A percentile compares a stretch with the other conserved stretches of the same genome.
Evolutionary conservation across 2,888 invertebrate genomes (phyloP).

Genomic region (Sialis fuliginosa): DNA sequence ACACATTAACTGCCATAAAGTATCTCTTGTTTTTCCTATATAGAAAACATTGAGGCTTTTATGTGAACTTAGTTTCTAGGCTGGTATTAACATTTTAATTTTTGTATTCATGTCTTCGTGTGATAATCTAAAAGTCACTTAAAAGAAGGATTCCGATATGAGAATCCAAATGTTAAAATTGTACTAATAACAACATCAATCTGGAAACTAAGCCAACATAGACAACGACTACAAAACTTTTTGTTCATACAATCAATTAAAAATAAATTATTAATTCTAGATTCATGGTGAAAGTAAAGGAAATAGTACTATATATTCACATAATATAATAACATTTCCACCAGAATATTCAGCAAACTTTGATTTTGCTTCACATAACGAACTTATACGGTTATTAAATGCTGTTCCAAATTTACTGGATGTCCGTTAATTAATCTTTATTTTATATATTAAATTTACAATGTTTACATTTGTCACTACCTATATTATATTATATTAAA

Average conservation of each 20-base stretch:
- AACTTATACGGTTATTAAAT: slow-evolving; percentile 12
- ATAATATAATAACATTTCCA: slow-evolving; percentile 13
- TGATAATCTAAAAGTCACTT: no score
- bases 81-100: no score
- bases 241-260: not conserved
- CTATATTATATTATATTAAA: not conserved
- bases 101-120: no score
- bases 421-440: slow-evolving; percentile 3
- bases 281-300: slow-evolving; percentile 14
- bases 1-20: no score
- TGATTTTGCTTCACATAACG: slow-evolving; percentile 13
- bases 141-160: not conserved
- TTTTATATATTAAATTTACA: not conserved
- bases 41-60: no score
- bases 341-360: slow-evolving; percentile 10
- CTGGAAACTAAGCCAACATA: no score
- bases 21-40: no score
- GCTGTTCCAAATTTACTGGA: slow-evolving; percentile 13
- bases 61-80: no score
- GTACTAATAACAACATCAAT: not conserved
- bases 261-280: slow-evolving; percentile 9
- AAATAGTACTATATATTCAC: slow-evolving; percentile 11
- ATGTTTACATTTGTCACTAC: not conserved
- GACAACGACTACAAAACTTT: not conserved
- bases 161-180: not conserved